phyloP scores from a whole-genome alignment of 2,113 vertebrate genomes.

The Genyomyrus donnyi region DNA sequence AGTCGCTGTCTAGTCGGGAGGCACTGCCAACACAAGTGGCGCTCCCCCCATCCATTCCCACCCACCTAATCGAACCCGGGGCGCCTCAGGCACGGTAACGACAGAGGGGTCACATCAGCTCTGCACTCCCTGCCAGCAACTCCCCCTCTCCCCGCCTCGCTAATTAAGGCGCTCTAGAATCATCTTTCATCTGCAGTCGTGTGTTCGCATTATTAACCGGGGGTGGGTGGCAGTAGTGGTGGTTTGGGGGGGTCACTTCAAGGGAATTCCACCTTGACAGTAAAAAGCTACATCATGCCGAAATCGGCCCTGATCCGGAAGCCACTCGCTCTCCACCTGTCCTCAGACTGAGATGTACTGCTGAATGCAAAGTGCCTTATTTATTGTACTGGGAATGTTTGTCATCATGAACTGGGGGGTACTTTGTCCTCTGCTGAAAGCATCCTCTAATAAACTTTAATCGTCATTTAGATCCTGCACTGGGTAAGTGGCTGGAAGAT shows the following conservation, averaged over 20 bases:
- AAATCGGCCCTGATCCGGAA: background rate
- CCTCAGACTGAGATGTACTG: background rate
- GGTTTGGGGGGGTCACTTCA: background rate
- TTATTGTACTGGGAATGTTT: background rate
- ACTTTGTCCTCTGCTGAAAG: background rate
- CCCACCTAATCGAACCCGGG: background rate
- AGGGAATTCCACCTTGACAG: background rate
- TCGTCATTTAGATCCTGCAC: background rate
- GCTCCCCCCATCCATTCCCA: background rate
- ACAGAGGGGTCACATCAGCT: constrained; percentile 22
- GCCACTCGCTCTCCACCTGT: background rate
- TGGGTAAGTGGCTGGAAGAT: background rate
- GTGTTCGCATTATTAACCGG: background rate
- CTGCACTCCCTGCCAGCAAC: background rate
- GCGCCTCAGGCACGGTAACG: background rate
- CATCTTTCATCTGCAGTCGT: constrained; percentile 3
- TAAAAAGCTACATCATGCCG: background rate
- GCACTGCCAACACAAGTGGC: background rate
- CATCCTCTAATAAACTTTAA: background rate
- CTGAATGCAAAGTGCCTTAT: background rate
- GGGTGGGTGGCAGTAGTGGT: background rate
- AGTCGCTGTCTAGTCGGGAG: background rate
- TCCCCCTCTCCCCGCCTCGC: background rate
- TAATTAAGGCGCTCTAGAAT: constrained; percentile 13
- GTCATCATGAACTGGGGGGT: background rate